Evolutionary conservation across 2,113 vertebrate species (phyloP).

Genomic region (Amia ocellicauda): DNA sequence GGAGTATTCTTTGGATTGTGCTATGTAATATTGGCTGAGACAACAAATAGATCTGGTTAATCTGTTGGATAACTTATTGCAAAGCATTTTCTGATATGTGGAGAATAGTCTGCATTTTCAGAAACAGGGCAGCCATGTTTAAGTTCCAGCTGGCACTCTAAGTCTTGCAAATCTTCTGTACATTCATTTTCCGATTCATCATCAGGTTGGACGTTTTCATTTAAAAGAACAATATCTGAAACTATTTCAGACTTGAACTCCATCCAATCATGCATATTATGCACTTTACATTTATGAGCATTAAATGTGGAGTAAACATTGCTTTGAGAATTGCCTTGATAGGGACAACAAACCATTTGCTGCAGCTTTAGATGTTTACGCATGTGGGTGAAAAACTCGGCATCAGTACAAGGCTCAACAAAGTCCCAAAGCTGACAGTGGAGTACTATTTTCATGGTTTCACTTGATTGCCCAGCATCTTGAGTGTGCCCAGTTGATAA

Average conservation of each 20-base stretch:
- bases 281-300: constrained; percentile 3
- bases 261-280: constrained; percentile 6
- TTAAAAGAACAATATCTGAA: no score
- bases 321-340: constrained; percentile 14
- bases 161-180: background rate
- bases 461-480: constrained; percentile 17
- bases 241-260: constrained; percentile 3
- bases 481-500: constrained; percentile 30
- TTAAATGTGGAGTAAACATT: constrained; percentile 17
- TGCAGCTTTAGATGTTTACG: constrained; percentile 13
- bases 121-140: constrained; percentile 19
- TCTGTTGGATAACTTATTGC: constrained; percentile 12
- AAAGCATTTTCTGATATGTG: constrained; percentile 5
- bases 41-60: constrained; percentile 11
- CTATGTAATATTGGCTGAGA: constrained; percentile 8
- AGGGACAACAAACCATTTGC: constrained; percentile 12
- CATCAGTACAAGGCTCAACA: constrained; percentile 24
- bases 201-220: no score
- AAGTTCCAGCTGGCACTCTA: constrained; percentile 10
- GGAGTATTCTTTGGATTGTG: constrained; percentile 2
- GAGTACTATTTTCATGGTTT: constrained; percentile 3
- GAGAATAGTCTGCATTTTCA: constrained; percentile 19
- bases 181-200: constrained; percentile 1
- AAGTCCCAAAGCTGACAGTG: constrained; percentile 20
- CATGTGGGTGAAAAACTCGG: constrained; percentile 9